Evolutionary conservation across 2,888 invertebrate genomes (phyloP).

Genomic region (Laspeyria flexula): DNA sequence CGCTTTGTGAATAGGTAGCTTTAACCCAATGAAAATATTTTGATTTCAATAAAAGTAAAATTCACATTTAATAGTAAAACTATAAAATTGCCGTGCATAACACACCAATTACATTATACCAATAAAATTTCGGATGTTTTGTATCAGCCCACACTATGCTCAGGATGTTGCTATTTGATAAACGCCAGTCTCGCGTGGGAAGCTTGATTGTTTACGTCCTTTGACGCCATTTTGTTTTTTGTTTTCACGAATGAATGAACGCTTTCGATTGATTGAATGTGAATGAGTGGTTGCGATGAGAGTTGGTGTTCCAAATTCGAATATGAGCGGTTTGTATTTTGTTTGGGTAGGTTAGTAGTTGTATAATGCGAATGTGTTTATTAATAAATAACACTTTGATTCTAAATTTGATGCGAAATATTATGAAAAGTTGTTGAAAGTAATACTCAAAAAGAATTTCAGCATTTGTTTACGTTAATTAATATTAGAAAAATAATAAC

Average conservation of each 20-base stretch:
- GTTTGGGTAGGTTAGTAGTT: background rate
- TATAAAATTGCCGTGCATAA: slow-evolving; percentile 23
- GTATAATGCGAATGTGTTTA: background rate
- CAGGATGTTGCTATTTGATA: slow-evolving; percentile 66
- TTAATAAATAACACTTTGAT: too few species aligned
- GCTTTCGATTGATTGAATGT: slow-evolving; percentile 46
- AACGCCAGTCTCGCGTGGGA: slow-evolving; percentile 63
- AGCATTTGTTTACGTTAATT: too few species aligned
- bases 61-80: slow-evolving; percentile 16
- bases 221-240: slow-evolving; percentile 54
- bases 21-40: too few species aligned
- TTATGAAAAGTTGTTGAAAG: too few species aligned
- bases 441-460: too few species aligned
- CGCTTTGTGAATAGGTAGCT: too few species aligned
- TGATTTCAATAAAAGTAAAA: background rate
- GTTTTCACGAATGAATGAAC: slow-evolving; percentile 55
- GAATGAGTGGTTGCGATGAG: slow-evolving; percentile 17
- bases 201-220: slow-evolving; percentile 66
- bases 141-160: slow-evolving; percentile 49
- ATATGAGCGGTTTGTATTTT: slow-evolving; percentile 14
- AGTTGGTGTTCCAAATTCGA: slow-evolving; percentile 13
- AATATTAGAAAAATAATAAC: too few species aligned
- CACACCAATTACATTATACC: slow-evolving; percentile 30
- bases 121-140: slow-evolving; percentile 52
- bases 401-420: too few species aligned